Conservation (phyloP, 2,113 vertebrate genomes). For the Dipodomys ordii region DNA sequence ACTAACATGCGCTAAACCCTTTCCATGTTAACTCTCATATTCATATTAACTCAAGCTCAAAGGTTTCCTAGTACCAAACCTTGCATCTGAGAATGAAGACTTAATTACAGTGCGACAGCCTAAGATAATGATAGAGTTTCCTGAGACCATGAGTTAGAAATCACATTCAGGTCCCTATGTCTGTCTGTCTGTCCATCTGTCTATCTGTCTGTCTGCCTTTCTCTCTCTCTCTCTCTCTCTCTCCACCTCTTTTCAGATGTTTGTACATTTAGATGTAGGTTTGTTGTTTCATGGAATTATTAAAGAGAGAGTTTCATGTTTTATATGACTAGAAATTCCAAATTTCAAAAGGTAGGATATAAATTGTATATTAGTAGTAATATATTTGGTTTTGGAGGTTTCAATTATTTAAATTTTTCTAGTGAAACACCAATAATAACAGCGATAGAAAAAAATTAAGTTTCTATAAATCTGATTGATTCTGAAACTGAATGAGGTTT, state of each 20-base stretch:
- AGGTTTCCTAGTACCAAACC: not conserved
- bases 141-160: not conserved
- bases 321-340: not conserved
- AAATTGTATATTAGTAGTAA: not conserved
- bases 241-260: too few relatives aligned
- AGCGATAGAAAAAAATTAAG: not conserved
- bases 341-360: slow-evolving; percentile 5
- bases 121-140: not conserved
- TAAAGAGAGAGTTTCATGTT: not conserved
- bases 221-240: too few relatives aligned
- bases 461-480: not conserved
- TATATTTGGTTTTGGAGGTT: not conserved
- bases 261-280: not conserved
- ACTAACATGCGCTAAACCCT: not conserved
- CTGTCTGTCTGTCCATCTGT: too few relatives aligned
- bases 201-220: too few relatives aligned
- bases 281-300: not conserved
- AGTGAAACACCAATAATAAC: not conserved
- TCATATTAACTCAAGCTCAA: not conserved
- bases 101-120: not conserved
- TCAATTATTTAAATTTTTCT: not conserved
- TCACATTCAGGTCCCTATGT: not conserved
- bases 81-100: not conserved
- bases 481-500: slow-evolving; percentile 1
- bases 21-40: not conserved